Base-by-base conservation (phyloP, 2,888 invertebrate genomes). In the Epirrhoe tristata region DNA sequence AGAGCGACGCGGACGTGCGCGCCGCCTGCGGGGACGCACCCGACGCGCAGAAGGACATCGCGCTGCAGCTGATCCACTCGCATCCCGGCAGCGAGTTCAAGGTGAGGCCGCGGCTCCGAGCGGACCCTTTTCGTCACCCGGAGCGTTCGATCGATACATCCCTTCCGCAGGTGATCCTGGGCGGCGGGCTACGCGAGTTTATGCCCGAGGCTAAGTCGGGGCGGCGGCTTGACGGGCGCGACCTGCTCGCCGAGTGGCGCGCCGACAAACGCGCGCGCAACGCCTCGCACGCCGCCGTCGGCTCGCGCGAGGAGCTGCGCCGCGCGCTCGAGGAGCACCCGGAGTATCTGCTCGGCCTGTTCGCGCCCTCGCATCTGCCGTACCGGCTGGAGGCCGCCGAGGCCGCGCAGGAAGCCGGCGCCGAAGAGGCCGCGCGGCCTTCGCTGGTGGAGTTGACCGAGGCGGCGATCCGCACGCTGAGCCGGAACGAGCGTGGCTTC, bases 141-240 rank as follows among this genome's bases (percentile, higher is more conserved):
- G 12, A 12, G 10, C 39, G 39, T 12, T 4, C 39, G 39, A 43
- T 48, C 48, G 48, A 48, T n/a, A 51, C 36, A 46, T 36, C 14
- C 7, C 14, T 24, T 52, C 56, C 31, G 0, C 50, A 73, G 94
- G 94, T 96, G 0, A 95, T 97, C 53, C 82, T 97, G 67, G 97
- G 97, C 0, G 97, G 97, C 0, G 97, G 97, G 0, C 90, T 96
- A 34, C 85, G 88, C 6, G 94, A 95, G 66, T 95, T 97, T 72
- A 79, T 95, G 16, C 95, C 95, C 0, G 93, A 94, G 68, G 93
- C 93, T 0, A 76, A 81, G 0, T 24, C 16, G 0, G 94, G 95
- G 0, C 72, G 78, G 1, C 83, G 95, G 52, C 75, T 85, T 5
- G 97, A 97, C 79, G 94, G 94, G 0, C 88, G 93, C 3, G 94